Evolutionary conservation across 2,888 invertebrate genomes (phyloP).

Genomic region (Lamproptera curius): DNA sequence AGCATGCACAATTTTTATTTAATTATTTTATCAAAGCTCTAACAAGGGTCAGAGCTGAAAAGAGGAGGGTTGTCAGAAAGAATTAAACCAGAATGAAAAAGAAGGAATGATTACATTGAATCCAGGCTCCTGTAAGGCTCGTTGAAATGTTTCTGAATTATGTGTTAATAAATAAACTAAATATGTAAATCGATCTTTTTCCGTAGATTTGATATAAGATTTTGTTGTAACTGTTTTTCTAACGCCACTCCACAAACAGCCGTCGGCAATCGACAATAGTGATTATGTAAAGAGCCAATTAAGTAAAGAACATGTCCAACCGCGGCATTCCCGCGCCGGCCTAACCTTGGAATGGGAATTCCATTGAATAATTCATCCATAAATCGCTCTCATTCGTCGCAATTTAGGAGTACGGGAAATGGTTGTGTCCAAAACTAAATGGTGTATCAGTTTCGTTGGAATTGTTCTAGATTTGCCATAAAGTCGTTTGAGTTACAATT

Average conservation of each 20-base stretch:
- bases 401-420: neutral
- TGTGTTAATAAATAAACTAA: neutral
- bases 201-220: too few relatives aligned
- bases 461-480: too few relatives aligned
- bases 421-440: neutral
- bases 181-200: too few relatives aligned
- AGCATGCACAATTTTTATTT: too few relatives aligned
- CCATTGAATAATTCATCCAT: conserved; percentile 15
- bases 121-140: neutral
- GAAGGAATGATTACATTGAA: too few relatives aligned
- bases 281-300: conserved; percentile 4
- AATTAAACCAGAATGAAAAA: too few relatives aligned
- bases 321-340: conserved; percentile 8
- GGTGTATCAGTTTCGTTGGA: neutral
- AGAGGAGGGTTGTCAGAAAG: too few relatives aligned
- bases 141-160: neutral
- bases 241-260: neutral
- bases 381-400: conserved; percentile 20
- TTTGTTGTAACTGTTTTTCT: neutral
- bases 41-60: too few relatives aligned
- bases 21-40: too few relatives aligned
- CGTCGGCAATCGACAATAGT: neutral
- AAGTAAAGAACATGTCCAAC: conserved; percentile 12
- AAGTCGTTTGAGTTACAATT: too few relatives aligned
- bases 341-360: conserved; percentile 12